Base-by-base conservation (phyloP, 2,797 vertebrate species). In the Mus caroli region DNA sequence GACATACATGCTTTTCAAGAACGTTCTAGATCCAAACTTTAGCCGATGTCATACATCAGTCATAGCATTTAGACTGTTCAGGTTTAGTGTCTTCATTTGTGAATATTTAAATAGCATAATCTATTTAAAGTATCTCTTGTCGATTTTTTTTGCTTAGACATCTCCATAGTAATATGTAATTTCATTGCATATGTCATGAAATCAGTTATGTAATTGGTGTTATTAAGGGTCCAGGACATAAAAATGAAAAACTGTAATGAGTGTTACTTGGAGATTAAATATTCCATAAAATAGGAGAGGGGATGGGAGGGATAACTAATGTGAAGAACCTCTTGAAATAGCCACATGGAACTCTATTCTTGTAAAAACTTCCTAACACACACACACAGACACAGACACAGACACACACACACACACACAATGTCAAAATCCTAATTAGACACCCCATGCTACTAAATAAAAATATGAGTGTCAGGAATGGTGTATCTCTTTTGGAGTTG, bases 261-360 rank as follows among this genome's bases (percentile, higher is more conserved):
- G 62, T 50, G 56, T 90, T 94, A 73, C 12, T 80, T 88, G 43
- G 46, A 31, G 24, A 73, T 6, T 40, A 79, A 62, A 40, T 76
- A 6, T 50, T 58, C 8, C 34, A 76, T 91, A 91, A 89, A 90
- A 93, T 94, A 54, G 73, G 83, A 84, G 26, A 37, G 58, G 43
- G 34, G 3, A 31, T 20, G 17, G 58, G 2, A 28, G 24, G 37
- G 56, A 40, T 28, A 82, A 19, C 15, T 84, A 46, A 46, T 4
- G 5, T 34, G 58, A 46, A 84, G 64, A 28, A 64, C 37, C 58
- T 83, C 28, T 43, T 43, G 15, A 83, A 62, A 62, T 83, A 62
- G 2, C 9, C 26, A 43, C 31, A 19, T 43, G 4, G 37, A 43
- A 43, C 28, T 83, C 58, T 43, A 62, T 31, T 43, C 28, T 17